Percentiles rank a stretch among this genome's conserved stretches.
Conservation (phyloP, 2,888 invertebrate genomes). For the Ophioninae sp. region DNA sequence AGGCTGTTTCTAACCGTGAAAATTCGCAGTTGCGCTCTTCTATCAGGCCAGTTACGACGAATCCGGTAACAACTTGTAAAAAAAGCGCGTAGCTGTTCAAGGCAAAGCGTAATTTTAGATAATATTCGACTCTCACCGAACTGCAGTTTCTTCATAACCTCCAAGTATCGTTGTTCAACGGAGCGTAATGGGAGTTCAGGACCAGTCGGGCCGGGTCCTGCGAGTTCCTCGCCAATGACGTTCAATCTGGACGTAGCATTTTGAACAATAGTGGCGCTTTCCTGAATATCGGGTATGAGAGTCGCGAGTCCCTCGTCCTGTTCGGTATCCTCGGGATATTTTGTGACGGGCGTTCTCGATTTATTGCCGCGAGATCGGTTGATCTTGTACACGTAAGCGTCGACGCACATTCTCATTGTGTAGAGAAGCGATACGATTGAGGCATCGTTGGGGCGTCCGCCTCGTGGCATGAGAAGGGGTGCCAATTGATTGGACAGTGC, state of each 20-base stretch:
- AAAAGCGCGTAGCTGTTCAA: neutral
- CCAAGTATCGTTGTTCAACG: slow-evolving; percentile 90
- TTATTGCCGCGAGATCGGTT: slow-evolving; percentile 81
- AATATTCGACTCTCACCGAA: slow-evolving; percentile 85
- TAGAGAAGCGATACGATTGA: slow-evolving; percentile 90
- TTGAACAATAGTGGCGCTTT: slow-evolving; percentile 83
- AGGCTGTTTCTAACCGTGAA: neutral
- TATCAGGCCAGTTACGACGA: neutral
- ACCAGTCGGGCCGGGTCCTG: slow-evolving; percentile 78
- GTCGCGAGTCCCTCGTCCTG: slow-evolving; percentile 94
- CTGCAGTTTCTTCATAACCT: slow-evolving; percentile 93
- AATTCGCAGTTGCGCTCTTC: neutral
- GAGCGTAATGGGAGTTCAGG: slow-evolving; percentile 83
- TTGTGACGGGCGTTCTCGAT: slow-evolving; percentile 71
- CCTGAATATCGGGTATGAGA: slow-evolving; percentile 95
- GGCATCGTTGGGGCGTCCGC: slow-evolving; percentile 80
- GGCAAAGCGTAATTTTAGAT: neutral
- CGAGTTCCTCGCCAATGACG: slow-evolving; percentile 73
- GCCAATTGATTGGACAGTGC: slow-evolving; percentile 85
- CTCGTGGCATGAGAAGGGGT: slow-evolving; percentile 85
- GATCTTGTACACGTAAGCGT: slow-evolving; percentile 93
- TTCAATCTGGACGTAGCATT: slow-evolving; percentile 79
- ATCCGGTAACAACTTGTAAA: neutral
- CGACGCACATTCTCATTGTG: slow-evolving; percentile 95
- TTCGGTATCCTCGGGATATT: slow-evolving; percentile 86